Evolutionary conservation across 2,888 invertebrate species (phyloP), one percentile per base, ranked within the genome.

Genomic region (Minunthozetes semirufus): DNA sequence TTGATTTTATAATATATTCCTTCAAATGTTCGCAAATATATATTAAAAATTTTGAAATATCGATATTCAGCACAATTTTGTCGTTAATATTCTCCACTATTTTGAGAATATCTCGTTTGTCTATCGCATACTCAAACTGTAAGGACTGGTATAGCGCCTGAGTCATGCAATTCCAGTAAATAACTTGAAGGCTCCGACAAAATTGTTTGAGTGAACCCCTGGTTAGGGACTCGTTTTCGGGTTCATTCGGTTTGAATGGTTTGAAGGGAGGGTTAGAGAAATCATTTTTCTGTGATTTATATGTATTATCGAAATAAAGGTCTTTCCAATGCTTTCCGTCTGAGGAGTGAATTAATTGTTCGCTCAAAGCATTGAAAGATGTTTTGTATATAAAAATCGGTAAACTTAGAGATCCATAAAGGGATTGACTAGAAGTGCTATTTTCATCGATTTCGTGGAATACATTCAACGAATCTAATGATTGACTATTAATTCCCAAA

Each of bases 41-140:
- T 72, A 86, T 85, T 61, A 90, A 82, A 81, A 89, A 90, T 77
- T 88, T 85, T 0, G 89, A 88, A 75, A 90, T 88, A 80, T 90
- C 88, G 77, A 89, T 87, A 81, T 89, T 88, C 71, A 88, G 83
- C 2, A 87, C 82, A 11, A 86, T 85, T 83, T 89, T 88, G 79
- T 88, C 88, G 82, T 90, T 90, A 78, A 89, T 87, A 78, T 80
- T 81, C 78, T 88, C 88, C 78, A 90, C 87, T 33, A 89, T 89
- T 11, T 87, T 86, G 77, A 89, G 87, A 77, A 90, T 87, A 81
- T 90, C 90, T 61, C 85, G 84, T 61, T 84, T 84, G 79, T 87
- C 86, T 27, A 90, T 83, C 70, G 84, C 84, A 56, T 86, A 84
- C 74, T 86, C 87, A 56, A 85, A 83, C 79, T 88, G 87, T 63